Evolutionary conservation across 2,888 invertebrate genomes (phyloP), one percentile per base, ranked within the genome.

Genomic region (Choristoneura rosaceana): DNA sequence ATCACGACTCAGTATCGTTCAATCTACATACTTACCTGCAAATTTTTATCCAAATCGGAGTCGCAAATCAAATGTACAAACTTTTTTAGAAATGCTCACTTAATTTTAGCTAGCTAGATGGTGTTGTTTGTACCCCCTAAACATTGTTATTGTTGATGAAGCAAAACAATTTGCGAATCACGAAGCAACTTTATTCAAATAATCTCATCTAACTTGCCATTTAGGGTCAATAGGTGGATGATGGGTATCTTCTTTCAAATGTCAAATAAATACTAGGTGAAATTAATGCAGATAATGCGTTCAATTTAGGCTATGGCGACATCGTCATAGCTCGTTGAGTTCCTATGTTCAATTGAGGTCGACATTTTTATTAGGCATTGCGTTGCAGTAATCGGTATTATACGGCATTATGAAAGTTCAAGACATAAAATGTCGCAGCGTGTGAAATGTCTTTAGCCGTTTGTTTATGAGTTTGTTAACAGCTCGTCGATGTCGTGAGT

Each of bases 191-290:
- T 73, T 14, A 69, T 69, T 69, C 63, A 75, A 63, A 69, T 66
- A 71, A 74, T 63, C 67, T 69, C 45, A 69, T 74, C 69, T 67
- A 60, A 65, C 68, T 75, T 74, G 74, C 66, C 47, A 77, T 69
- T 71, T 65, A 73, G 75, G 80, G 87, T 87, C 87, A 88, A 87
- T 78, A 87, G 84, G 82, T 84, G 81, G 73, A 78, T 81, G 87
- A 89, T 87, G 79, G 75, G 76, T 81, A 87, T 87, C 86, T 82
- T 76, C 66, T 75, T 78, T 82, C 82, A 85, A 90, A 90, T 87
- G 87, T 84, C 87, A 86, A 88, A 83, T 80, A 76, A 78, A 75
- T 79, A 81, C 78, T 79, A 80, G 77, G 77, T 77, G 76, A 82
- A 81, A 82, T 80, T 79, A 79, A 80, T 81, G 81, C 52, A 73